Evolutionary conservation across 2,797 vertebrate species (phyloP).

Genomic region (Onychomys arenicola): DNA sequence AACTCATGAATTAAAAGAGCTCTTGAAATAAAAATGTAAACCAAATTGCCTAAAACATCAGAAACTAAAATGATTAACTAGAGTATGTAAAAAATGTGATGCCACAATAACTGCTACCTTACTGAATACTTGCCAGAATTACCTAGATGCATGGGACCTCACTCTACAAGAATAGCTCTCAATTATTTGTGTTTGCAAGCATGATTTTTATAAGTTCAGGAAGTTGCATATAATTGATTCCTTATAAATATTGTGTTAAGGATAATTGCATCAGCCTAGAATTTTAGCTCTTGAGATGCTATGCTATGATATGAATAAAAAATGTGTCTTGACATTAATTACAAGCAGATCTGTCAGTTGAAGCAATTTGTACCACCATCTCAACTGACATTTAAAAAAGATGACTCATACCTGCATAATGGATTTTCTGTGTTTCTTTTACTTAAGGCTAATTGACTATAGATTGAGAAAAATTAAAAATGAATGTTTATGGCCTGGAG

Average conservation of each 20-base stretch:
- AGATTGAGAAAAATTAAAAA: conserved; percentile 62
- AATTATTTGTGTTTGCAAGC: not conserved
- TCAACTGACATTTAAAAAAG: conserved; percentile 49
- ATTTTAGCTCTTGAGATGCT: conserved; percentile 21
- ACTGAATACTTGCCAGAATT: not conserved
- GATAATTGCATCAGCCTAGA: not conserved
- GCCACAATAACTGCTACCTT: not conserved
- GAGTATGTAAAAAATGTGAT: not conserved
- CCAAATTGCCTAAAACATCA: not conserved
- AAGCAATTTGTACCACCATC: conserved; percentile 31
- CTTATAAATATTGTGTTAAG: conserved; percentile 31
- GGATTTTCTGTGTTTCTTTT: conserved; percentile 57
- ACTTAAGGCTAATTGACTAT: conserved; percentile 59
- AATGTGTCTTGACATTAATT: conserved; percentile 59
- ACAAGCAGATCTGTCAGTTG: conserved; percentile 31
- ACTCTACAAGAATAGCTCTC: not conserved
- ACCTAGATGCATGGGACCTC: not conserved
- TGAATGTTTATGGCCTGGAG: not conserved
- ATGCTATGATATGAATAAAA: conserved; percentile 32
- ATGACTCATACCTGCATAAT: conserved; percentile 60
- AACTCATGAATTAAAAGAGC: conserved; percentile 14
- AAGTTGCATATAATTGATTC: not conserved
- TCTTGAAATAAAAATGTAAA: not conserved
- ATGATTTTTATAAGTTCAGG: not conserved
- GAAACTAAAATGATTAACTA: not conserved